Conservation (phyloP, 2,113 vertebrate genomes). For the Poecilia latipinna region DNA sequence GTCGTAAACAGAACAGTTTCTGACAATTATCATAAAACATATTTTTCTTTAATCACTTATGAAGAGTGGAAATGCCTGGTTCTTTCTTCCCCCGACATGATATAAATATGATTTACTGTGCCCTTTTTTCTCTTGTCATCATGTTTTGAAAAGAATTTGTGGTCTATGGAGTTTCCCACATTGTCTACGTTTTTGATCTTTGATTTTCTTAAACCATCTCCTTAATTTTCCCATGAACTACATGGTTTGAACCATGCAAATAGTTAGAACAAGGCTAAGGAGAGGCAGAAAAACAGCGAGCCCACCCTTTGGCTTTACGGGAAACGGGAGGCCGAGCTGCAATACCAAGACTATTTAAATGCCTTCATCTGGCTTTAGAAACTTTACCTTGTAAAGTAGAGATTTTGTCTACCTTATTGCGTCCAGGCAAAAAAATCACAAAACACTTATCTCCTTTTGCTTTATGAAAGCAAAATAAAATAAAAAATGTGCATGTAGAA, state of each 20-base stretch:
- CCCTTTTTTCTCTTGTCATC: constrained; percentile 36
- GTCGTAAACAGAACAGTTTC: background rate
- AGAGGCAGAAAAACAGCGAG: constrained; percentile 52
- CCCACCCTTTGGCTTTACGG: constrained; percentile 75
- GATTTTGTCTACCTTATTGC: background rate
- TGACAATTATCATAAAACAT: background rate
- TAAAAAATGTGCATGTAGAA: background rate
- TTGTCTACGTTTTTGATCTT: constrained; percentile 76
- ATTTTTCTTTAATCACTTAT: background rate
- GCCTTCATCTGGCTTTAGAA: constrained; percentile 45
- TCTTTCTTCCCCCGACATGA: background rate
- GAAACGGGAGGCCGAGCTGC: constrained; percentile 65
- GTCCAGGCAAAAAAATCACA: background rate
- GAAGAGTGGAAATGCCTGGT: background rate
- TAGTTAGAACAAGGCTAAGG: constrained; percentile 52
- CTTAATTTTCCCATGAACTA: constrained; percentile 76
- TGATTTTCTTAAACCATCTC: constrained; percentile 76
- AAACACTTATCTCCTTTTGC: background rate
- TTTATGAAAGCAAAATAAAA: constrained; percentile 17
- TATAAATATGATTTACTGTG: constrained; percentile 33
- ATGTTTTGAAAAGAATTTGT: constrained; percentile 75
- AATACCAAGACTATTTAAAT: constrained; percentile 56
- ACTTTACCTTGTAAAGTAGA: constrained; percentile 45
- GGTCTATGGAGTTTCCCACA: constrained; percentile 69
- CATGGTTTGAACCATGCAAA: constrained; percentile 69